phyloP scores from a whole-genome alignment of 2,113 vertebrate genomes.

The Himantopus leucocephalus region DNA sequence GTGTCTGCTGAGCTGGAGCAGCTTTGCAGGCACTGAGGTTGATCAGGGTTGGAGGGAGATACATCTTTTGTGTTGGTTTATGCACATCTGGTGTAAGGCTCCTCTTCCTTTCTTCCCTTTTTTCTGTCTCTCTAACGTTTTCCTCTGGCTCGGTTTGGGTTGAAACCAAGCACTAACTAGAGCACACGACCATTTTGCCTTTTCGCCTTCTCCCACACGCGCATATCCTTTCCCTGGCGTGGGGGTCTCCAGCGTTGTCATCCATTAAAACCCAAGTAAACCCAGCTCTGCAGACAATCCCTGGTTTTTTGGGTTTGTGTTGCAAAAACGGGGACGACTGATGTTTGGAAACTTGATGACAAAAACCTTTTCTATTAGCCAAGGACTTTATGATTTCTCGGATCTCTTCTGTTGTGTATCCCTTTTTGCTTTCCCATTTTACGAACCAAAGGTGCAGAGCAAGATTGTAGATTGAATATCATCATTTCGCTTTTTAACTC shows the following conservation, averaged over 20 bases:
- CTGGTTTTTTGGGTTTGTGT: neutral
- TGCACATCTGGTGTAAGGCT: neutral
- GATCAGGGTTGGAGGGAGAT: constrained; percentile 46
- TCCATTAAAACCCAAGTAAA: neutral
- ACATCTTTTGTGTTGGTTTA: constrained; percentile 4
- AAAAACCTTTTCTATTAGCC: neutral
- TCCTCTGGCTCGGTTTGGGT: neutral
- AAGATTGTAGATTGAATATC: constrained; percentile 77
- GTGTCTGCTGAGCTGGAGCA: neutral
- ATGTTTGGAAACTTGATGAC: neutral
- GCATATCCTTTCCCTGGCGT: neutral
- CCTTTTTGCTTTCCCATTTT: constrained; percentile 69
- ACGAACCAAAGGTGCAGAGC: constrained; percentile 79
- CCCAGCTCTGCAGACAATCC: neutral
- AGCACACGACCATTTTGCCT: neutral
- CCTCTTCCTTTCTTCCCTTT: neutral
- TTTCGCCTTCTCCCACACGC: neutral
- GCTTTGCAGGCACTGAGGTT: neutral
- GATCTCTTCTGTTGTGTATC: neutral
- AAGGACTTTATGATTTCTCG: constrained; percentile 1
- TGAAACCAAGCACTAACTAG: neutral
- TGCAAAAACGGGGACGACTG: neutral
- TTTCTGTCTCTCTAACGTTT: neutral
- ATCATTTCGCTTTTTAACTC: constrained; percentile 72
- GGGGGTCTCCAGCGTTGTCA: neutral